Conservation (phyloP, 2,113 vertebrate genomes). For the Archocentrus centrarchus region DNA sequence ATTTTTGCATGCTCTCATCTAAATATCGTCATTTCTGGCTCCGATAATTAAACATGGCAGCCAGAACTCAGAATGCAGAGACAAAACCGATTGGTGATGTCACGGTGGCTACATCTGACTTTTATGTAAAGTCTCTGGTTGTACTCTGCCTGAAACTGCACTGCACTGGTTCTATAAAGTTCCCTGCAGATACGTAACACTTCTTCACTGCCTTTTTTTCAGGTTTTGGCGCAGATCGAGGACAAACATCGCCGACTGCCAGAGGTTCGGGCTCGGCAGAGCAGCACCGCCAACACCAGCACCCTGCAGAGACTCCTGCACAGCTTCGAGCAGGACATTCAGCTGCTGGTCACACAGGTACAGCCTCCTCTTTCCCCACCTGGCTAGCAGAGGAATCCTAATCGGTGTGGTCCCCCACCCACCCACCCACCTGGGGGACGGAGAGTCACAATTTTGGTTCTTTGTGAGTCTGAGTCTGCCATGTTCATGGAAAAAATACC, state of each 20-base stretch:
- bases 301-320: constrained; percentile 89
- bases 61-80: too few species aligned
- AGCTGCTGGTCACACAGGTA: constrained; percentile 91
- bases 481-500: background rate
- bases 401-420: too few species aligned
- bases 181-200: background rate
- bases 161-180: background rate
- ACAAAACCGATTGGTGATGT: background rate
- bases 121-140: background rate
- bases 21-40: background rate
- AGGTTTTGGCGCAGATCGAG: constrained; percentile 89
- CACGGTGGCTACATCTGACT: rapidly evolving
- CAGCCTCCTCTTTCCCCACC: background rate
- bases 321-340: constrained; percentile 93
- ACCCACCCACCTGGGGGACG: too few species aligned
- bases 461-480: background rate
- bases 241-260: constrained; percentile 91
- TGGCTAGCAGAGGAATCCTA: background rate
- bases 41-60: background rate
- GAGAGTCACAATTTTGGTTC: background rate
- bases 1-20: background rate
- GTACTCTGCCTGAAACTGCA: background rate
- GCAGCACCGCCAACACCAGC: constrained; percentile 83
- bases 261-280: constrained; percentile 83
- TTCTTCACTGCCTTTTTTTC: background rate